Base-by-base conservation (phyloP, 2,888 invertebrate species). In the Ceraclea dissimilis region DNA sequence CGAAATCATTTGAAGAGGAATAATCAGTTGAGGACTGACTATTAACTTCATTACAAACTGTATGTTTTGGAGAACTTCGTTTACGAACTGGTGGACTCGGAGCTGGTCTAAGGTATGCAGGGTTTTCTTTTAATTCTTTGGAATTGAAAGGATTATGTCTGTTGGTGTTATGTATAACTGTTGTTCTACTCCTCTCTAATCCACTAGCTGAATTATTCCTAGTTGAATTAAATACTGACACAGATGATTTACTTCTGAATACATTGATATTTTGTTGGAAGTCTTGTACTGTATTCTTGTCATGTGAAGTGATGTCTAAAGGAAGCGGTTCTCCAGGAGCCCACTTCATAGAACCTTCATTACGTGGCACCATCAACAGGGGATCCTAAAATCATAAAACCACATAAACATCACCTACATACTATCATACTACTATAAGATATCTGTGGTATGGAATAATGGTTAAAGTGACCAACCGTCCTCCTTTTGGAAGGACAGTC, bases 311-410 rank as follows among this genome's bases (percentile, higher is more conserved):
- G 4, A 39, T n/a, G 18, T 55, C 55, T 17, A 21, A 71, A 1
- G 76, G 76, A 63, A 74, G 74, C 1, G 76, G 76, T 54, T 74
- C 68, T 1, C 75, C 64, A 0, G 77, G 77, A 11, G 74, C 78
- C 76, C 73, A 78, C 57, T 73, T 64, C 64, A 74, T 76, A 8
- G 78, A 76, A 17, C 82, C 83, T 62, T 79, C 79, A 68, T 83
- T 83, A 61, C 82, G 72, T 10, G 82, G 83, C 63, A 80, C 81
- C 67, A 82, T 69, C 43, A 83, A 67, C 11, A 83, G 69, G 1
- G 83, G 83, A 67, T 83, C 78, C 78, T 78, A 66, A n/a, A 69
- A 67, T 16, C 21, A 48, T 31, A 55, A n/a, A 47, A 19, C 8
- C 6, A 31, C 11, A 31, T 31, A 6, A 31, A 11, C 31, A 11